Conservation (phyloP, 2,888 invertebrate genomes). For the Oscheius sp. region DNA sequence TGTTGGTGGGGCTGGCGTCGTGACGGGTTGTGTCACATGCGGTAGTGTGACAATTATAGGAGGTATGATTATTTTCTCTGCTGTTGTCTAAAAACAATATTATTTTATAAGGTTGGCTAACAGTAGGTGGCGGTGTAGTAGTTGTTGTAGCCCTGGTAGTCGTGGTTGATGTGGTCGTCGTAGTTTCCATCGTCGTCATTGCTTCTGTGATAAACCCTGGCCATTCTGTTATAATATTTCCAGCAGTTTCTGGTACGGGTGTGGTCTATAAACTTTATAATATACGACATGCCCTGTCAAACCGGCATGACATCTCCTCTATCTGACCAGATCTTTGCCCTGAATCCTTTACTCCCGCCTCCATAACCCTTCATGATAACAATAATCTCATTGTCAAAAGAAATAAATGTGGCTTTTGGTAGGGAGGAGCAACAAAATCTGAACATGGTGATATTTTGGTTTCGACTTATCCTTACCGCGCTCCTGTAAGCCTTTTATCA, state of each 20-base stretch:
- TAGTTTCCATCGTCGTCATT: not conserved
- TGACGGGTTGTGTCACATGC: constrained; percentile 4
- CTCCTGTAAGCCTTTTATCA: constrained; percentile 69
- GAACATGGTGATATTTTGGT: not conserved
- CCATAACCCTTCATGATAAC: constrained; percentile 64
- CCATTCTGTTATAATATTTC: constrained; percentile 1
- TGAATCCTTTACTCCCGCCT: constrained; percentile 57
- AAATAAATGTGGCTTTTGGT: constrained; percentile 60
- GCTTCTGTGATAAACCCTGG: constrained; percentile 2
- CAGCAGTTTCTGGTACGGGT: constrained; percentile 1
- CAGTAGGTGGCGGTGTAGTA: constrained; percentile 35
- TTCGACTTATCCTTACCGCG: constrained; percentile 47
- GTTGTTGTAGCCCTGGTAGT: constrained; percentile 29
- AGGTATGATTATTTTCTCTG: no score
- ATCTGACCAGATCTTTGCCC: constrained; percentile 66
- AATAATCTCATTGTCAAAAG: constrained; percentile 65
- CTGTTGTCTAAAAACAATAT: no score
- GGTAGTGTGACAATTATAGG: constrained; percentile 4
- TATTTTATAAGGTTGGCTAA: not conserved
- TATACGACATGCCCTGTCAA: not conserved
- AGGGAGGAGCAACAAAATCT: constrained; percentile 68
- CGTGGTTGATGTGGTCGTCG: constrained; percentile 26
- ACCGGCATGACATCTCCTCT: constrained; percentile 6
- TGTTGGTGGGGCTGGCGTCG: constrained; percentile 10
- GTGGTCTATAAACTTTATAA: not conserved